Percentiles rank a stretch among this genome's conserved stretches.
These are phyloP conservation scores for Triplophysa bombifrons DNA, from an alignment of 2,797 vertebrate species.

Conservation along the genomic window DNA sequence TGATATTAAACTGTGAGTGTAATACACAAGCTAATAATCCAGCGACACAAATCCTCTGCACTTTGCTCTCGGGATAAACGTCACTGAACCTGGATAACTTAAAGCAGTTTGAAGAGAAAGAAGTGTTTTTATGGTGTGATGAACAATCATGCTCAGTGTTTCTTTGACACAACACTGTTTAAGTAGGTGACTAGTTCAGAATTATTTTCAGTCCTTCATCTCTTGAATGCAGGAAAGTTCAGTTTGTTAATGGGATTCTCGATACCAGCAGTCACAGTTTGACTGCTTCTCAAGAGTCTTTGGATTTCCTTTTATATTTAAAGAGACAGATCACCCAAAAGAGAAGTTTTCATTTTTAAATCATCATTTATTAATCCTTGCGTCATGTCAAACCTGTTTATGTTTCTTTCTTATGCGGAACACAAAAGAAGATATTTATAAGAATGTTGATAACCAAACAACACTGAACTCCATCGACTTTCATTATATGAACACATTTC, in stretches of 20 bases:
- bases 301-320: too few species aligned
- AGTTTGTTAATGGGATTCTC: slow-evolving; percentile 23
- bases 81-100: background rate
- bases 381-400: too few species aligned
- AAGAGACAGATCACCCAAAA: too few species aligned
- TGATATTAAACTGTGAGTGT: slow-evolving; percentile 2
- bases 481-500: too few species aligned
- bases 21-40: slow-evolving; percentile 2
- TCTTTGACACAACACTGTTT: background rate
- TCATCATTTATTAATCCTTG: too few species aligned
- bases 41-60: slow-evolving; percentile 21
- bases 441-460: too few species aligned
- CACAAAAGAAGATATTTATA: too few species aligned
- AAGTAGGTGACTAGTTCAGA: background rate
- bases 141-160: background rate
- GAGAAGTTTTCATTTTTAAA: too few species aligned
- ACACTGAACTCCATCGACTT: too few species aligned
- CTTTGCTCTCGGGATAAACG: background rate
- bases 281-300: too few species aligned
- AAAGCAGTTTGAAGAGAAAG: slow-evolving; percentile 12
- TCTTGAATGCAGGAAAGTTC: slow-evolving; percentile 28
- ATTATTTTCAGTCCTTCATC: slow-evolving; percentile 7
- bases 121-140: background rate
- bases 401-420: too few species aligned
- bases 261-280: background rate